Percentiles rank a stretch among this genome's conserved stretches.
These are phyloP conservation scores for Brachyistius frenatus DNA, from an alignment of 2,113 vertebrate genomes.

Conservation along the genomic window DNA sequence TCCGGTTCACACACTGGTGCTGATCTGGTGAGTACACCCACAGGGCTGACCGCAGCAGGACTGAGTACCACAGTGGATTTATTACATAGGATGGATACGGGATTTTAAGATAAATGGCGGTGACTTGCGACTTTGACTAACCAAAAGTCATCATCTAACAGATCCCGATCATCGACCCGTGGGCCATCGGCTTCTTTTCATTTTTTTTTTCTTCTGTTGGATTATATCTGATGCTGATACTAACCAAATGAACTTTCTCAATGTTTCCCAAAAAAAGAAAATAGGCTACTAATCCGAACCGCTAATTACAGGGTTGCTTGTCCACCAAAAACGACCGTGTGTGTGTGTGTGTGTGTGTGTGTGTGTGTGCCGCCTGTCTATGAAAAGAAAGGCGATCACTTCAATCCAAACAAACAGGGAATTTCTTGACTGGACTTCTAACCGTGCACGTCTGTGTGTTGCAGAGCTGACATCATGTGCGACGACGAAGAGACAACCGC, in stretches of 20 bases:
- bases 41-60: not conserved
- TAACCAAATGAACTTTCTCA: not conserved
- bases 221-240: not conserved
- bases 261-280: not conserved
- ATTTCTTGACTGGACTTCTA: not conserved
- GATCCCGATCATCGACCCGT: constrained; percentile 15
- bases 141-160: constrained; percentile 18
- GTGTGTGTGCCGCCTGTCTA: not conserved
- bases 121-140: constrained; percentile 28
- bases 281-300: not conserved
- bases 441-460: constrained; percentile 40
- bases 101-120: constrained; percentile 21
- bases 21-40: constrained; percentile 83
- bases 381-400: not conserved
- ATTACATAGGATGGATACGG: constrained; percentile 37
- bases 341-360: not conserved
- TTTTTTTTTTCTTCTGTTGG: not conserved
- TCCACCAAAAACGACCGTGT: not conserved
- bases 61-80: constrained; percentile 33
- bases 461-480: constrained; percentile 77
- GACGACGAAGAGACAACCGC: constrained; percentile 81
- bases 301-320: not conserved
- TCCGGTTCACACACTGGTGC: constrained; percentile 67
- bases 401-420: not conserved
- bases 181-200: not conserved